Percentiles rank a stretch among this genome's conserved stretches.
Evolutionary conservation across 2,888 invertebrate species (phyloP).

Genomic region (Drymonia ruficornis): DNA sequence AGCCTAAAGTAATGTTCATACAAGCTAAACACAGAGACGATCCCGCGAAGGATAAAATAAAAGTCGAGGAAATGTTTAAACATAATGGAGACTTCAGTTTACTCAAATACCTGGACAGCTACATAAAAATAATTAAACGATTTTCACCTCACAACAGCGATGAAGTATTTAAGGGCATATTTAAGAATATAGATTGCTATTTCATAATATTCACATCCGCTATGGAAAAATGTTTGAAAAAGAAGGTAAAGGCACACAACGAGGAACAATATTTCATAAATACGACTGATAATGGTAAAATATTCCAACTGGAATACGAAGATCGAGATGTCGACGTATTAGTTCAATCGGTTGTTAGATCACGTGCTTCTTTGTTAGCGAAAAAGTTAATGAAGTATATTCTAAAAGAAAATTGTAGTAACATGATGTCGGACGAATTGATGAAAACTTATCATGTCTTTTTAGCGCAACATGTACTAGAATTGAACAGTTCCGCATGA

Average conservation of each 20-base stretch:
- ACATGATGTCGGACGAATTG: conserved; percentile 4
- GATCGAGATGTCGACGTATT: conserved; percentile 8
- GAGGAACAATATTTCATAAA: conserved; percentile 4
- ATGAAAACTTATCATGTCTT: conserved; percentile 8
- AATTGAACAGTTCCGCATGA: not conserved
- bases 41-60: conserved; percentile 24
- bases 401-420: conserved; percentile 3
- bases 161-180: conserved; percentile 20
- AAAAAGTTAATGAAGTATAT: conserved; percentile 8
- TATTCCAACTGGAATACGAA: conserved; percentile 8
- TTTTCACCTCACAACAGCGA: conserved; percentile 15
- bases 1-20: conserved; percentile 28
- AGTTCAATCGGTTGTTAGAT: conserved; percentile 3
- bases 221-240: conserved; percentile 16
- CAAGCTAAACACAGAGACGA: conserved; percentile 38
- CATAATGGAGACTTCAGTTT: conserved; percentile 23
- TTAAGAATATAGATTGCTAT: conserved; percentile 19
- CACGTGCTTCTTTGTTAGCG: conserved; percentile 6
- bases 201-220: conserved; percentile 34
- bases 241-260: not conserved
- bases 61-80: conserved; percentile 21
- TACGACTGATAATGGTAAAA: conserved; percentile 7
- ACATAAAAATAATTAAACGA: conserved; percentile 21
- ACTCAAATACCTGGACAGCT: conserved; percentile 32
- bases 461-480: conserved; percentile 3